Base-by-base conservation (phyloP, 2,888 invertebrate species). In the Sicus ferrugineus region DNA sequence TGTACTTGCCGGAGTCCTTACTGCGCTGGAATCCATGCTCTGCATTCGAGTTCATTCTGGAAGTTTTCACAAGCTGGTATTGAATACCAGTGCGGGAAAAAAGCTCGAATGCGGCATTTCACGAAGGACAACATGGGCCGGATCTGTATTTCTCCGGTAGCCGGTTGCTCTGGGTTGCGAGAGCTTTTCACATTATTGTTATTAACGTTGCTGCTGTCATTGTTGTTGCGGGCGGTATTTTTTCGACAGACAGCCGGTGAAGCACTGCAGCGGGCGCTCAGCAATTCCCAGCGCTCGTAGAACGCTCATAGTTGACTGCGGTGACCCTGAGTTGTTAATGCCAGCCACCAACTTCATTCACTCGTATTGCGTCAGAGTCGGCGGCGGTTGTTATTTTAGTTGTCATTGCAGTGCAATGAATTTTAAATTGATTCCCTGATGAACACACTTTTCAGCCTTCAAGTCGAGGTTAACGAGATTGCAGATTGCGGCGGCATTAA, bases 261-360 rank as follows among this genome's bases (percentile, higher is more conserved):
- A 19, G 23, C 23, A 54, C 11, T 23, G 2, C 14, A 23, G 16
- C 26, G 54, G 16, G 28, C 28, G 54, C 23, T 14, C 54, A 54
- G 54, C 54, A 23, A n/a, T n/a, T n/a, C n/a, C n/a, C n/a, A n/a
- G n/a, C n/a, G n/a, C n/a, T n/a, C n/a, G 23, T 16, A 28, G 42
- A n/a, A 4, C 42, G 42, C 42, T 42, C 42, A 54, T 23, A 2
- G 54, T 26, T 54, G 54, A 54, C 54, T 54, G 54, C 54, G 16
- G 14, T 54, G 54, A 54, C 54, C 54, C 23, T 54, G 54, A 54
- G 26, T 14, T 54, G 6, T 23, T 14, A 54, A 54, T 54, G 54
- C 23, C 54, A 54, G 14, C 28, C 11, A 14, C 28, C 28, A 54
- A 2, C 26, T 54, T 11, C 54, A 54, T 23, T 3, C 54, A 54